Conservation (phyloP, 2,888 invertebrate genomes). For the Andrena bicolor region DNA sequence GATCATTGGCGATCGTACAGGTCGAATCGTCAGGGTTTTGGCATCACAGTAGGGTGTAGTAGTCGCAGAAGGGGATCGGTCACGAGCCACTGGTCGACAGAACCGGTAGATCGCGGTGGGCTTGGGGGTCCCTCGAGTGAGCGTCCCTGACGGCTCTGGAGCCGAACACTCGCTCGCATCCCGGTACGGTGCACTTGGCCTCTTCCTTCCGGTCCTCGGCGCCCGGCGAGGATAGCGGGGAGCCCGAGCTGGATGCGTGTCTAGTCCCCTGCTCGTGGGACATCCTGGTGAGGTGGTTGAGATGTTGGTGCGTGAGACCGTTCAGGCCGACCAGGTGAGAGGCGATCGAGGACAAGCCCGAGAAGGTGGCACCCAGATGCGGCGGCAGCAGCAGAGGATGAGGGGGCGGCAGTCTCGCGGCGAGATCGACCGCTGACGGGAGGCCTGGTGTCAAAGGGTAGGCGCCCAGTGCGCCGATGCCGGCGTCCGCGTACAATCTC, state of each 20-base stretch:
- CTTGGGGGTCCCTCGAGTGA: slow-evolving; percentile 87
- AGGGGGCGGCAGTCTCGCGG: slow-evolving; percentile 85
- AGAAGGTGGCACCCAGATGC: slow-evolving; percentile 87
- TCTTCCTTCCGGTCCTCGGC: slow-evolving; percentile 86
- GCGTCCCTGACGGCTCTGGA: slow-evolving; percentile 92
- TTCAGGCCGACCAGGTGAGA: slow-evolving; percentile 81
- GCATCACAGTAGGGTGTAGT: slow-evolving; percentile 80
- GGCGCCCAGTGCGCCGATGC: slow-evolving; percentile 79
- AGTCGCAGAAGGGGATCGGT: slow-evolving; percentile 78
- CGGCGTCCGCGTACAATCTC: slow-evolving; percentile 91
- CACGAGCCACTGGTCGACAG: slow-evolving; percentile 81
- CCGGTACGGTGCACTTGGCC: slow-evolving; percentile 91
- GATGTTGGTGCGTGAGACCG: slow-evolving; percentile 85
- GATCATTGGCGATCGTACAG: slow-evolving; percentile 61
- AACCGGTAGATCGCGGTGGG: slow-evolving; percentile 80
- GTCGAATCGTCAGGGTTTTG: slow-evolving; percentile 74
- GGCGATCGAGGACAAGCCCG: slow-evolving; percentile 85
- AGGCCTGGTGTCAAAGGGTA: slow-evolving; percentile 85
- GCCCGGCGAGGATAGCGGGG: slow-evolving; percentile 73
- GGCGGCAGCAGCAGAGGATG: slow-evolving; percentile 88
- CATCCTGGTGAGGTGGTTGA: slow-evolving; percentile 78
- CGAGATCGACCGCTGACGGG: slow-evolving; percentile 77
- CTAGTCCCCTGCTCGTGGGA: slow-evolving; percentile 73
- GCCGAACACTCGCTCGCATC: slow-evolving; percentile 92
- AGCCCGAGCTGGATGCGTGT: slow-evolving; percentile 78